Evolutionary conservation across 2,888 invertebrate species (phyloP).

Genomic region (Tetragnatha montana): DNA sequence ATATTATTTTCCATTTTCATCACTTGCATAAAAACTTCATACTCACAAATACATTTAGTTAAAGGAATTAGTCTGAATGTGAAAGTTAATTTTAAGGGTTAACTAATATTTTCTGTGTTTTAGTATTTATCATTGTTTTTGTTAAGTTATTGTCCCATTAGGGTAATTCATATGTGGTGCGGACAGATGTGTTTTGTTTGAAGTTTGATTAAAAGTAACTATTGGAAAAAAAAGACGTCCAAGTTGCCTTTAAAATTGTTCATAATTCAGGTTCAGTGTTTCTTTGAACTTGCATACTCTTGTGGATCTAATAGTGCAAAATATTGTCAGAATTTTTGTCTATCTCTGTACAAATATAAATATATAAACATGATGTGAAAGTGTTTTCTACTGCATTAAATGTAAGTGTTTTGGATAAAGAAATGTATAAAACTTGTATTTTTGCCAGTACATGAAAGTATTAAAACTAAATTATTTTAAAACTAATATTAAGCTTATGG

Average conservation of each 20-base stretch:
- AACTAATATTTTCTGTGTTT: too few relatives aligned
- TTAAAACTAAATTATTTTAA: too few relatives aligned
- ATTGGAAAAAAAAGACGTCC: not conserved
- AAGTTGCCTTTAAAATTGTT: constrained; percentile 6
- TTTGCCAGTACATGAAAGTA: not conserved
- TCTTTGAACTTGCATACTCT: not conserved
- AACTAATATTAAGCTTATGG: too few relatives aligned
- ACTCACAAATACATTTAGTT: too few relatives aligned
- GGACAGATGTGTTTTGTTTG: not conserved
- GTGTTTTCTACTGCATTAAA: not conserved
- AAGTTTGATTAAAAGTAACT: not conserved
- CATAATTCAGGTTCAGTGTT: not conserved
- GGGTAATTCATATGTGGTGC: not conserved
- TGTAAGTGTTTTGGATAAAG: not conserved
- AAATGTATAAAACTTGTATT: not conserved
- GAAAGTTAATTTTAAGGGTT: too few relatives aligned
- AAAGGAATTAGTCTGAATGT: too few relatives aligned
- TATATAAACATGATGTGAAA: not conserved
- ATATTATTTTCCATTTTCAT: too few relatives aligned
- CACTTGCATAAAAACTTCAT: too few relatives aligned
- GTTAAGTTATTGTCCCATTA: constrained; percentile 2
- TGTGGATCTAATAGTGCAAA: not conserved
- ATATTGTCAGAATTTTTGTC: not conserved
- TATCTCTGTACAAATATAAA: not conserved
- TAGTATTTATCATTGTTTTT: not conserved